Conservation (phyloP, 2,113 vertebrate species). For the Aegithalos caudatus region DNA sequence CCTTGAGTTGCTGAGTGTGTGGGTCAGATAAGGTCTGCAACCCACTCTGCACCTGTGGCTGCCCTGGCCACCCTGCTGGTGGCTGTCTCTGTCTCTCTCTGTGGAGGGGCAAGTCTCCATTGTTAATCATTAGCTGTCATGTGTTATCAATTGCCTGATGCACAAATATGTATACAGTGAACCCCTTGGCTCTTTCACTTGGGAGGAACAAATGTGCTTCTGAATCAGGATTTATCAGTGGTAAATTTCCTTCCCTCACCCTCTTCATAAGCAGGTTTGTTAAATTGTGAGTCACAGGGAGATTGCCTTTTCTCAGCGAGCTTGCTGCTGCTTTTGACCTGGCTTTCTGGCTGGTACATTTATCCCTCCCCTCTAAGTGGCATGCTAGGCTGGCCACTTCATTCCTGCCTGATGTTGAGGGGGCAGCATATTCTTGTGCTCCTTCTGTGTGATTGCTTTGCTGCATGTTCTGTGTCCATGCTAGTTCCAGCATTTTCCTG, state of each 20-base stretch:
- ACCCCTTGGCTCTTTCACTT: neutral
- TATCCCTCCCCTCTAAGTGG: neutral
- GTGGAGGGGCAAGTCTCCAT: neutral
- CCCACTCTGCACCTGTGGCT: neutral
- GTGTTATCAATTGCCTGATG: neutral
- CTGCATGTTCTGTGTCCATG: fast-evolving
- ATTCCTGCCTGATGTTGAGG: neutral
- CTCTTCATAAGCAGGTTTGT: neutral
- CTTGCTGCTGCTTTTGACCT: neutral
- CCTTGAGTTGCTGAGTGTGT: conserved; percentile 13
- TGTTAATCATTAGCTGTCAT: neutral
- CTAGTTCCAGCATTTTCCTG: neutral
- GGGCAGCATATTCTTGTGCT: neutral
- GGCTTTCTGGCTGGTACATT: neutral
- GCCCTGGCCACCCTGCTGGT: neutral
- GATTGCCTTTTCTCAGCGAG: neutral
- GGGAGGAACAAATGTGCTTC: neutral
- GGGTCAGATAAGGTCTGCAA: neutral
- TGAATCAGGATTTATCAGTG: neutral
- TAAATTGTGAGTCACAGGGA: neutral
- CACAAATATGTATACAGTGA: neutral
- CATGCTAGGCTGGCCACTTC: neutral
- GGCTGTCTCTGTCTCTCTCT: neutral
- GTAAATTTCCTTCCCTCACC: neutral
- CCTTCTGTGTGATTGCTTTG: neutral